Conservation (phyloP, 2,888 invertebrate genomes). For the Podabrus alpinus region DNA sequence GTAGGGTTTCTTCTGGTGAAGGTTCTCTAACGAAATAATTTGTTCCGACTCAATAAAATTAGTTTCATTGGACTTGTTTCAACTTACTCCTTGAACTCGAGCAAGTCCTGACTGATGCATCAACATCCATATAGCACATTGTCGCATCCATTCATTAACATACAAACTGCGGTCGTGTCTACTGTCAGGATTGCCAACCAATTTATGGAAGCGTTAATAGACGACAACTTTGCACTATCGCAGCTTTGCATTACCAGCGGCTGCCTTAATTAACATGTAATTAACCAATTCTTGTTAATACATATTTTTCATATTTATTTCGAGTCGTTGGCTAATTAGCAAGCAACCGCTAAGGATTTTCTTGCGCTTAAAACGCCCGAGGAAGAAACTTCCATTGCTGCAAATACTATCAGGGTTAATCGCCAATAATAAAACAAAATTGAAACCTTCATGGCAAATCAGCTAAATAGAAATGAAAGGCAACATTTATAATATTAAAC, state of each 20-base stretch:
- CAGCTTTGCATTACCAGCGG: constrained; percentile 34
- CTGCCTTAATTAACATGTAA: constrained; percentile 49
- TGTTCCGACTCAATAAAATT: neutral
- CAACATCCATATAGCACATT: constrained; percentile 42
- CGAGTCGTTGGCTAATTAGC: neutral
- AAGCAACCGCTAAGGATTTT: neutral
- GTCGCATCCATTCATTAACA: constrained; percentile 45
- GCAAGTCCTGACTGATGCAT: constrained; percentile 33
- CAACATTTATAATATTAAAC: neutral
- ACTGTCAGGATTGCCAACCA: constrained; percentile 32
- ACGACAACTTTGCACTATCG: constrained; percentile 39
- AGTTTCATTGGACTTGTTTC: neutral
- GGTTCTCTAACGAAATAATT: neutral
- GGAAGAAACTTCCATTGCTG: neutral
- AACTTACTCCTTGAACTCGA: constrained; percentile 13
- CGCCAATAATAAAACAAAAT: neutral
- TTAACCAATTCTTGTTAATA: constrained; percentile 45
- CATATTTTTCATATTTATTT: constrained; percentile 10
- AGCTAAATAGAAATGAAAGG: neutral
- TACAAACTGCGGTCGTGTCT: constrained; percentile 47
- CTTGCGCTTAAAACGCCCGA: neutral
- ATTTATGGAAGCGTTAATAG: constrained; percentile 44
- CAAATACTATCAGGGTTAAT: neutral
- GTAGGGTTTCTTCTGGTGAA: neutral
- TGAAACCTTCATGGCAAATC: neutral